Conservation (phyloP, 2,888 invertebrate genomes). For the Metallyticus violacea region DNA sequence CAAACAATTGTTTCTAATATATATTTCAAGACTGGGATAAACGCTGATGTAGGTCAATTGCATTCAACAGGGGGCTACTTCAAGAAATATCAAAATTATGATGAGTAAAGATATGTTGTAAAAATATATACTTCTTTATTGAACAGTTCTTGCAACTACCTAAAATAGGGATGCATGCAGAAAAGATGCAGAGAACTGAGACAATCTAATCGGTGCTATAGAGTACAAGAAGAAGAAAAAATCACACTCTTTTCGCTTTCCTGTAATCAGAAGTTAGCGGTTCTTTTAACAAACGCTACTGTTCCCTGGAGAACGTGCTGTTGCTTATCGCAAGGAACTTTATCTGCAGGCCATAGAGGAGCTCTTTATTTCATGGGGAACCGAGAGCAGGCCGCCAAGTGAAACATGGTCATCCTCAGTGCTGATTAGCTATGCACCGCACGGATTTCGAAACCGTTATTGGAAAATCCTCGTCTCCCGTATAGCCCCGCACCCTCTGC, state of each 20-base stretch:
- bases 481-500: background rate
- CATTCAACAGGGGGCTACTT: no score
- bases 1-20: no score
- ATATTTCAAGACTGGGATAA: no score
- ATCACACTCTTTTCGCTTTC: background rate
- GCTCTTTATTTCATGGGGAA: background rate
- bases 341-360: background rate
- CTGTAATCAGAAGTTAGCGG: background rate
- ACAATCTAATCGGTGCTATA: background rate
- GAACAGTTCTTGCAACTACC: no score
- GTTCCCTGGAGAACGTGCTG: background rate
- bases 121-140: no score
- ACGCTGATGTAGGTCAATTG: no score
- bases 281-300: background rate
- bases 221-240: background rate
- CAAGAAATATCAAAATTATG: no score
- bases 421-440: conserved; percentile 22
- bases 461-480: background rate
- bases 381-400: background rate
- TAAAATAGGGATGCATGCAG: no score
- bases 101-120: no score
- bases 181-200: no score
- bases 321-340: background rate
- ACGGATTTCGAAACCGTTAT: conserved; percentile 10
- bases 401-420: conserved; percentile 23